Conservation (phyloP, 2,797 vertebrate genomes). For the Coregonus sp. region DNA sequence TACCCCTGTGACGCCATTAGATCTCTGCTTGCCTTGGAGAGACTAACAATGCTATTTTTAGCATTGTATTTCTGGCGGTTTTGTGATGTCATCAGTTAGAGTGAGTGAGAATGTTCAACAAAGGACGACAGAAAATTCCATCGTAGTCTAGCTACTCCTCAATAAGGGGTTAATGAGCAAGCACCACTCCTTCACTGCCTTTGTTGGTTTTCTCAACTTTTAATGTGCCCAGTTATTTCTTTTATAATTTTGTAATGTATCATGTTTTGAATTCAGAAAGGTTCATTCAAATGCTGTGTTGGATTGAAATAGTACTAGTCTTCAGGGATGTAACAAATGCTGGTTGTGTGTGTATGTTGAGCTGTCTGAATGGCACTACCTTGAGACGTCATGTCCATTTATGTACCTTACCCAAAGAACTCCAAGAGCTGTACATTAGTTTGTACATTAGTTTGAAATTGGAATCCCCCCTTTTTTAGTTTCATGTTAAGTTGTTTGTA, state of each 20-base stretch:
- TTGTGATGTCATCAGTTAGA: neutral
- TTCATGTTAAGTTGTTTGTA: neutral
- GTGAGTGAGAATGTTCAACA: neutral
- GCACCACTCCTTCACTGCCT: neutral
- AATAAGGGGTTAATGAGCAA: neutral
- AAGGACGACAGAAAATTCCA: neutral
- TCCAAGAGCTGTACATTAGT: neutral
- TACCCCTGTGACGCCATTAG: slow-evolving; percentile 1
- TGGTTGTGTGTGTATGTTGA: slow-evolving; percentile 2
- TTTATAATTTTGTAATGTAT: neutral
- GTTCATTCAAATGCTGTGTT: neutral
- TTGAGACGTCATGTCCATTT: neutral
- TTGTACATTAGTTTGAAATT: neutral
- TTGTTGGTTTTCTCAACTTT: neutral
- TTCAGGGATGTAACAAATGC: neutral
- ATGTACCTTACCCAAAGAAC: neutral
- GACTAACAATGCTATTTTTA: neutral
- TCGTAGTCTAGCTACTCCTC: neutral
- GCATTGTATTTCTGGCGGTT: neutral
- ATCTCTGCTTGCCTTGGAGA: neutral
- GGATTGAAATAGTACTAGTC: neutral
- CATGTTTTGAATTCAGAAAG: neutral
- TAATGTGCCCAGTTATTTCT: neutral
- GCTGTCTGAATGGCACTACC: neutral
- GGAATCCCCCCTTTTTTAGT: neutral